Evolutionary conservation across 1,140 invertebrate species (phyloP).

Genomic region (Drosophila baimaii): DNA sequence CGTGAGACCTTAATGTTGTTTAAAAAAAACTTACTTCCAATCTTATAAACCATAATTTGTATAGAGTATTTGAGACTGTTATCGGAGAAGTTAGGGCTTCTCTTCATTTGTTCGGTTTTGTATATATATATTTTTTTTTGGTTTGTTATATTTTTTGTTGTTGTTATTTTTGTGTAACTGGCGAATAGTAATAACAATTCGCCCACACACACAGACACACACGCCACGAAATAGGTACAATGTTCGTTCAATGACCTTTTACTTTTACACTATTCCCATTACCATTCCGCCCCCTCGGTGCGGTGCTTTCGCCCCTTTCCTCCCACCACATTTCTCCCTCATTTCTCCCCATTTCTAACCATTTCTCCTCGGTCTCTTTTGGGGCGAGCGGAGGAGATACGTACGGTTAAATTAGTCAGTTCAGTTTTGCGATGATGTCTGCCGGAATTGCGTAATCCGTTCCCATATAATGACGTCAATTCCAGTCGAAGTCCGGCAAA

Average conservation of each 20-base stretch:
- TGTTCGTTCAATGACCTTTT: slow-evolving; percentile 81
- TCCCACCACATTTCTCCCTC: slow-evolving; percentile 11
- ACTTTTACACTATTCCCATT: slow-evolving; percentile 70
- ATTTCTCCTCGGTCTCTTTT: slow-evolving; percentile 25
- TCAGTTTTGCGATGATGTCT: slow-evolving; percentile 25
- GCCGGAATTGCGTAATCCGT: slow-evolving; percentile 68
- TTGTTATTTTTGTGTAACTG: slow-evolving; percentile 62
- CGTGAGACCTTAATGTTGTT: neutral
- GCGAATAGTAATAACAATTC: slow-evolving; percentile 59
- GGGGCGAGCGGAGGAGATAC: slow-evolving; percentile 47
- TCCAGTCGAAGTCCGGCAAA: slow-evolving; percentile 1
- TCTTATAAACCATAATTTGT: slow-evolving; percentile 4
- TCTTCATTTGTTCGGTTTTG: slow-evolving; percentile 40
- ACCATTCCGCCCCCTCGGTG: slow-evolving; percentile 34
- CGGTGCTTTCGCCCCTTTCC: slow-evolving; percentile 20
- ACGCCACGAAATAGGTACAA: slow-evolving; percentile 73
- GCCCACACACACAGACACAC: slow-evolving; percentile 29
- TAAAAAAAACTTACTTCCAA: neutral
- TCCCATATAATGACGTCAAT: slow-evolving; percentile 63
- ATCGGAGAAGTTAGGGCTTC: slow-evolving; percentile 33
- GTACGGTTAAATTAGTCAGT: slow-evolving; percentile 73
- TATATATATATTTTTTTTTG: slow-evolving; percentile 21
- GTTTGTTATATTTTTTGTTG: slow-evolving; percentile 51
- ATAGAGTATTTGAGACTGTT: slow-evolving; percentile 9
- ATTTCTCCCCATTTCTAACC: slow-evolving; percentile 9